Conservation (phyloP, 2,888 invertebrate species). For the Cryptus viduatorius region DNA sequence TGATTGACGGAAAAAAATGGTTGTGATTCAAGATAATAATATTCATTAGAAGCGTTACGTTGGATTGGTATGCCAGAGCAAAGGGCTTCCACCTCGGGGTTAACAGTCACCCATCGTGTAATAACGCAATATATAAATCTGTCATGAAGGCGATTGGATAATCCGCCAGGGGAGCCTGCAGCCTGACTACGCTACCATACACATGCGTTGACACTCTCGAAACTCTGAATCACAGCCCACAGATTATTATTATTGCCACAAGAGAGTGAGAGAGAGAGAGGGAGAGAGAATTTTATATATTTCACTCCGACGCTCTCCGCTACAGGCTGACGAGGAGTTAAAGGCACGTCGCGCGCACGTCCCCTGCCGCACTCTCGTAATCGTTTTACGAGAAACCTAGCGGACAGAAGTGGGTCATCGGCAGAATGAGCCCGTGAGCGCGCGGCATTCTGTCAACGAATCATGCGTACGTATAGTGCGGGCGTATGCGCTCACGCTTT, state of each 20-base stretch:
- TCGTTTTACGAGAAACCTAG: constrained; percentile 72
- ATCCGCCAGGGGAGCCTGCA: constrained; percentile 30
- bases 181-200: background rate
- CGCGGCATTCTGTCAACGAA: constrained; percentile 61
- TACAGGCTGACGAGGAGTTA: background rate
- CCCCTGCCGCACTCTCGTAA: constrained; percentile 68
- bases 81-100: constrained; percentile 54
- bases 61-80: background rate
- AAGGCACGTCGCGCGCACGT: constrained; percentile 18
- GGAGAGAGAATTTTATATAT: constrained; percentile 1
- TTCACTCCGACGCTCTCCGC: background rate
- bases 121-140: constrained; percentile 37
- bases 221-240: constrained; percentile 34
- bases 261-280: background rate
- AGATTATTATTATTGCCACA: constrained; percentile 35
- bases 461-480: constrained; percentile 19
- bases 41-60: background rate
- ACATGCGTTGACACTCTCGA: constrained; percentile 15
- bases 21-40: background rate
- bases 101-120: constrained; percentile 46
- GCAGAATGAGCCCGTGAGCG: constrained; percentile 47
- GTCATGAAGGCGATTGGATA: constrained; percentile 47
- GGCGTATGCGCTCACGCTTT: background rate
- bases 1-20: background rate
- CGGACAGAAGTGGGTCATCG: constrained; percentile 75